Conservation (phyloP, 2,797 vertebrate species). For the Nyctibius grandis region DNA sequence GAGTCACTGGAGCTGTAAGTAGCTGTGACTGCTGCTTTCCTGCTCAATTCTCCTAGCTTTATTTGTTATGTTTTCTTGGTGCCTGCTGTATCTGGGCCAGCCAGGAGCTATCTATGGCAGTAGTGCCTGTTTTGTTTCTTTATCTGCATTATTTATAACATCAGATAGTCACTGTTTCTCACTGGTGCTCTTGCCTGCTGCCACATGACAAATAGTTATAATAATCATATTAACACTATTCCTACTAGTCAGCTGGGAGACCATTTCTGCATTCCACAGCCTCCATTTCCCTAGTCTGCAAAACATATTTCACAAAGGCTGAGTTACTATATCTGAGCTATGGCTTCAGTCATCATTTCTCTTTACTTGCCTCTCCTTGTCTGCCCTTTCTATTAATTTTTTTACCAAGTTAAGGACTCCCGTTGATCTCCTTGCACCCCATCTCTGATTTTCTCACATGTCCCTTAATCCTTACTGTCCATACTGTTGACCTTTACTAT, state of each 20-base stretch:
- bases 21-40: background rate
- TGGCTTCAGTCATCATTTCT: background rate
- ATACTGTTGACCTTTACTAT: background rate
- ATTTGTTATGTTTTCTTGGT: background rate
- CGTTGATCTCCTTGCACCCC: background rate
- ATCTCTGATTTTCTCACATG: background rate
- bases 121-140: background rate
- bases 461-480: background rate
- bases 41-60: background rate
- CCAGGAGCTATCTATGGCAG: background rate
- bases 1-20: background rate
- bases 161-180: background rate
- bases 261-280: background rate
- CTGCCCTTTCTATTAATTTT: rapidly evolving
- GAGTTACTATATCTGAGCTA: background rate
- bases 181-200: background rate
- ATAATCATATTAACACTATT: background rate
- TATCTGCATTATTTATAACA: background rate
- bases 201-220: background rate
- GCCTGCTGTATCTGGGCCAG: background rate
- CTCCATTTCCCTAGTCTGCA: background rate
- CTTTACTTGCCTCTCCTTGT: background rate
- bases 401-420: background rate
- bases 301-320: background rate
- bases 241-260: background rate